Evolutionary conservation across 2,113 vertebrate genomes (phyloP), one percentile per base, ranked within the genome.

Genomic region (Hyaena hyaena): DNA sequence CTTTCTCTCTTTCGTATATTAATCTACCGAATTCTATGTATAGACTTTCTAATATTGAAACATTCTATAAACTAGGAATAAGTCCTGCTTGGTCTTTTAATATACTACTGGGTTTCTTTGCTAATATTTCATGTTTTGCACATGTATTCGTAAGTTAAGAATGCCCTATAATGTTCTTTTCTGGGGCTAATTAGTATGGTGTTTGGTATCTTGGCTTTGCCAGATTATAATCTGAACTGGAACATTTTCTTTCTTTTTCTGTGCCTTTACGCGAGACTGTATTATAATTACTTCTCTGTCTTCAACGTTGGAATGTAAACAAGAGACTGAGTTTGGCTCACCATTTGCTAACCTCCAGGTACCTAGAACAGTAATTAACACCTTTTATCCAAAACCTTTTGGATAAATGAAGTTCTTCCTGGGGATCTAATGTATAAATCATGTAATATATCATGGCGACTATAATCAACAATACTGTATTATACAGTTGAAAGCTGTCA

Each of bases 41-140:
- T 84, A 91, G 43, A 93, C 2, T 65, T 88, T 84, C 55, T 92
- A 94, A 84, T 81, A 85, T 85, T 85, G 35, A 95, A 53, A 35
- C 43, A 90, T 93, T 90, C 48, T 71, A 21, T 87, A 76, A 77
- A 87, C 43, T 19, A 82, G 61, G 23, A 90, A 77, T 82, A 31
- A 82, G 87, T 69, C 21, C 53, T 65, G 45, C 35, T 71, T 90
- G 48, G 79, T 69, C 65, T 94, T 89, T 58, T 43, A 88, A 85
- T 45, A 58, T 17, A 73, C 48, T 68, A 28, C 50, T 90, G 21
- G n/a, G 26, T 92, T 89, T 74, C 61, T 66, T 83, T 88, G 53
- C 45, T 92, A 69, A 66, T 80, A 80, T 71, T 83, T 88, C 88
- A 92, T 61, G 83, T 58, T 83, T 68, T 73, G 14, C 26, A 55